Percentiles rank a stretch among this genome's conserved stretches.
phyloP scores from a whole-genome alignment of 2,797 vertebrate genomes.

The Vultur gryphus region DNA sequence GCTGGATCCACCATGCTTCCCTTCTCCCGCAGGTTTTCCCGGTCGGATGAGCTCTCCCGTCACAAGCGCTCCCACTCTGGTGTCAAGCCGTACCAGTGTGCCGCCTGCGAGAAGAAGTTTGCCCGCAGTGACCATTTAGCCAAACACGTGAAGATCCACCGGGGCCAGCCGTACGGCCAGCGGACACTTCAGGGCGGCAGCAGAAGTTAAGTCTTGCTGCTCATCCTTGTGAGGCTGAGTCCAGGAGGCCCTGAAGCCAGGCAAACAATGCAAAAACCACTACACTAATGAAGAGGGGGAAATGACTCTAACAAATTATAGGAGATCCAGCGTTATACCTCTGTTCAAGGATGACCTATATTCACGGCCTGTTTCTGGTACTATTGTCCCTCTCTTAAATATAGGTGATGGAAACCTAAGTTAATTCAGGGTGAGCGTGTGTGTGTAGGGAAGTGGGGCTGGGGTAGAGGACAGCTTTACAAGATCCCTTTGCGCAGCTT shows the following conservation, averaged over 20 bases:
- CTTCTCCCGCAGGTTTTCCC: conserved; percentile 48
- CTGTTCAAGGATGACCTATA: background rate
- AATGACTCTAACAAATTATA: fast-evolving
- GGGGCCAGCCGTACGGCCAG: background rate
- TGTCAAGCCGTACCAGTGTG: conserved; percentile 62
- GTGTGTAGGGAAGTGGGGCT: background rate
- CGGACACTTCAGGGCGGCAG: background rate
- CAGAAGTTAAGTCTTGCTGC: background rate
- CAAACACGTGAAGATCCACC: conserved; percentile 67
- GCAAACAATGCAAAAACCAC: fast-evolving
- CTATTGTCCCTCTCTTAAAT: background rate
- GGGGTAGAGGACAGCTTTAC: background rate
- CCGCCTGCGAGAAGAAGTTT: conserved; percentile 57
- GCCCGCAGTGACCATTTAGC: conserved; percentile 68
- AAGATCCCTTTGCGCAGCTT: background rate
- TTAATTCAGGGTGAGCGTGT: background rate
- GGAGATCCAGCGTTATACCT: background rate
- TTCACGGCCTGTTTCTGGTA: background rate
- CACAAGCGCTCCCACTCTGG: conserved; percentile 72
- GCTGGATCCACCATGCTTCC: background rate
- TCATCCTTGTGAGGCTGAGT: background rate
- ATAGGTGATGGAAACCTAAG: background rate
- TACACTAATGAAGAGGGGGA: background rate
- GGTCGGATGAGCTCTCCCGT: conserved; percentile 64
- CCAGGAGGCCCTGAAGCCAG: background rate